Percentiles rank a stretch among this genome's conserved stretches.
Evolutionary conservation across 2,888 invertebrate species (phyloP).

Genomic region (Chrysina gloriosa): DNA sequence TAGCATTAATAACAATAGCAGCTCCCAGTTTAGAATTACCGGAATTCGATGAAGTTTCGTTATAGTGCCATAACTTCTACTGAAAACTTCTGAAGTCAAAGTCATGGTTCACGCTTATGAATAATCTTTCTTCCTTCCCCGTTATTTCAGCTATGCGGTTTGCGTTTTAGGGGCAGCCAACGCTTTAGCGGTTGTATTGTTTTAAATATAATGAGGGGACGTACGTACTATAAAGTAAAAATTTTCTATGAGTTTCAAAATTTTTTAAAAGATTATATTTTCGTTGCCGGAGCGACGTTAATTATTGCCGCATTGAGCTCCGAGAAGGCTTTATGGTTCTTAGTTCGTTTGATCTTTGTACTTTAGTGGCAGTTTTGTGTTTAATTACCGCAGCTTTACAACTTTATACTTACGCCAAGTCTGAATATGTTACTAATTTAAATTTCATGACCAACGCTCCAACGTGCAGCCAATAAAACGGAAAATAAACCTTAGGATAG

Average conservation of each 20-base stretch:
- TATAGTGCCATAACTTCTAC: constrained; percentile 41
- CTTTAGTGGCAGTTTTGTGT: constrained; percentile 8
- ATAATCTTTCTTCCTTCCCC: constrained; percentile 39
- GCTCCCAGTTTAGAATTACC: constrained; percentile 43
- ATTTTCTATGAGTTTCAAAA: constrained; percentile 7
- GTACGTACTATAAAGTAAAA: background rate
- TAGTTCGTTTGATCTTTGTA: constrained; percentile 22
- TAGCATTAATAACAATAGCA: constrained; percentile 43
- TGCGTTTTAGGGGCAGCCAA: constrained; percentile 30
- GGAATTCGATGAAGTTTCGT: constrained; percentile 44
- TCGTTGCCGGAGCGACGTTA: background rate
- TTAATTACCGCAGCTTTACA: constrained; percentile 2
- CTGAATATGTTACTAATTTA: background rate
- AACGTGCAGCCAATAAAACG: background rate
- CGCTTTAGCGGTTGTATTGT: constrained; percentile 32
- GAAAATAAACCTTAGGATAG: background rate
- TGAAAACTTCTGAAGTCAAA: constrained; percentile 44
- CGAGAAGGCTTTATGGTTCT: constrained; percentile 11
- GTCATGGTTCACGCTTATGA: constrained; percentile 45
- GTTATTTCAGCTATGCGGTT: constrained; percentile 40
- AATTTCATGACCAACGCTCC: background rate
- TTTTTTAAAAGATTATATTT: constrained; percentile 22
- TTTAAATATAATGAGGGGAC: constrained; percentile 27
- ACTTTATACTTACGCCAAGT: background rate
- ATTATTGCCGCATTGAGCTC: background rate